Evolutionary conservation across 2,113 vertebrate genomes (phyloP).

Genomic region (Vombatus ursinus): DNA sequence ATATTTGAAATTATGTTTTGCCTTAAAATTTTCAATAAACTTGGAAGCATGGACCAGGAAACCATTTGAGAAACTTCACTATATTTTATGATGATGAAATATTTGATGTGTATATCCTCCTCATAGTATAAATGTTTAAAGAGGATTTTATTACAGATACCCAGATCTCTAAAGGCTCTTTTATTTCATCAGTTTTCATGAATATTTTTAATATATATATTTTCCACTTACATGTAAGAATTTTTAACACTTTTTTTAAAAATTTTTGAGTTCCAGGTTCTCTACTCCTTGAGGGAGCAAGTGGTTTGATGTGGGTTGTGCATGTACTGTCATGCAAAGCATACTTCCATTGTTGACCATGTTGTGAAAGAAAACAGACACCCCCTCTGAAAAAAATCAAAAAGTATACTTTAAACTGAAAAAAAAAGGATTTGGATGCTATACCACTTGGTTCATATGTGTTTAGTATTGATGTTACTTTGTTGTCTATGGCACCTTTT

Average conservation of each 20-base stretch:
- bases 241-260: background rate
- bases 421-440: too few species aligned
- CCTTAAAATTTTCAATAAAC: slow-evolving; percentile 74
- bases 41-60: slow-evolving; percentile 54
- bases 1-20: slow-evolving; percentile 73
- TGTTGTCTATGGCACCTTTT: too few species aligned
- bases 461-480: too few species aligned
- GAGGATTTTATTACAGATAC: background rate
- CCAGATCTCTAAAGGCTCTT: background rate
- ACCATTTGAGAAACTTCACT: slow-evolving; percentile 20
- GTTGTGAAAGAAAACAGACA: background rate
- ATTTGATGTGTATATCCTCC: background rate
- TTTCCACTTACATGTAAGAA: background rate
- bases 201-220: background rate
- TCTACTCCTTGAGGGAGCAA: background rate
- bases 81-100: slow-evolving; percentile 19
- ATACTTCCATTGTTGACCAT: background rate
- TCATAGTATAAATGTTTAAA: background rate
- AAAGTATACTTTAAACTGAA: background rate
- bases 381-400: background rate
- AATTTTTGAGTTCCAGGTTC: background rate
- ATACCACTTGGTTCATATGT: too few species aligned
- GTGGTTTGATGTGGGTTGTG: too few species aligned
- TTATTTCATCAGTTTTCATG: background rate
- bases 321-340: background rate